Conservation (phyloP, 2,888 invertebrate genomes). For the Drosophila birchii region DNA sequence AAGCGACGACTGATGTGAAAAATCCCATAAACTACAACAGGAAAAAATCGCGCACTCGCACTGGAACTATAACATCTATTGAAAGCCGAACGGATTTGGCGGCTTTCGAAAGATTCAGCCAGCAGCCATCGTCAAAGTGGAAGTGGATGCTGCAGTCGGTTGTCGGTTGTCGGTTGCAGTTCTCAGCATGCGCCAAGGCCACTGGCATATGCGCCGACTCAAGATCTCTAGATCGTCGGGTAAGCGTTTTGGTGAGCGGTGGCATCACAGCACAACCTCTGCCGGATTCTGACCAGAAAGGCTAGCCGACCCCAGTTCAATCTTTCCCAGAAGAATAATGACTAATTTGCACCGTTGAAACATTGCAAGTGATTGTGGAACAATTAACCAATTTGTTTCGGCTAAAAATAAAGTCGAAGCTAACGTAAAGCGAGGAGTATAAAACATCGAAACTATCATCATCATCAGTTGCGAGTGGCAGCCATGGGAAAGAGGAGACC, state of each 20-base stretch:
- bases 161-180: slow-evolving; percentile 46
- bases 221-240: slow-evolving; percentile 18
- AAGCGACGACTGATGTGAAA: slow-evolving; percentile 63
- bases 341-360: slow-evolving; percentile 9
- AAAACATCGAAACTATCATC: slow-evolving; percentile 38
- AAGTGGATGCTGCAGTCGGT: slow-evolving; percentile 43
- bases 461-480: slow-evolving; percentile 44
- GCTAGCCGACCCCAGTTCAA: slow-evolving; percentile 42
- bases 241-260: slow-evolving; percentile 63
- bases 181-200: slow-evolving; percentile 79
- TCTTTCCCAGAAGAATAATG: slow-evolving; percentile 15
- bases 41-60: slow-evolving; percentile 33
- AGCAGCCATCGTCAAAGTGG: slow-evolving; percentile 39
- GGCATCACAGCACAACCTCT: slow-evolving; percentile 29
- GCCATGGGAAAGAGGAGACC: slow-evolving; percentile 64
- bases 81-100: slow-evolving; percentile 66
- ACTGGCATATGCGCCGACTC: slow-evolving; percentile 50
- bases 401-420: slow-evolving; percentile 46
- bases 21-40: slow-evolving; percentile 63
- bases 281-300: slow-evolving; percentile 36
- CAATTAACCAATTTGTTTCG: slow-evolving; percentile 52
- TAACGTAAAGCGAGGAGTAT: slow-evolving; percentile 21
- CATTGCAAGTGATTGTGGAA: slow-evolving; percentile 37
- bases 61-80: slow-evolving; percentile 70
- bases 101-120: slow-evolving; percentile 75